Base-by-base conservation (phyloP, 2,888 invertebrate genomes). In the Hipparchia sbordonii region DNA sequence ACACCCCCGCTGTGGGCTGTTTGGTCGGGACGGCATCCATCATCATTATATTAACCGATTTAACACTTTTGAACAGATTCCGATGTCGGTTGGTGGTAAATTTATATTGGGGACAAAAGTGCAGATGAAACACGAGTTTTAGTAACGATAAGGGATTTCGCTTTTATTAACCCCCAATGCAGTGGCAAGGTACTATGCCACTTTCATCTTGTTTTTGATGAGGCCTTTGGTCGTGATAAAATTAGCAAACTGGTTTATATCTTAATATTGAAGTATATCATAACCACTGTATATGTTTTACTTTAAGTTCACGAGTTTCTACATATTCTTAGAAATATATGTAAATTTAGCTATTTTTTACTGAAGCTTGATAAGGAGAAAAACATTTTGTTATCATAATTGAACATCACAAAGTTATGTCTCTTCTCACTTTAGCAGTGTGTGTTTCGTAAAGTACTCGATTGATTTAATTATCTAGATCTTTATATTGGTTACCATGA, bases 41-140 rank as follows among this genome's bases (percentile, higher is more conserved):
- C 93, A 93, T 93, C 93, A 93, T 93, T 93, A 93, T 89, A 92
- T 89, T 92, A 93, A 93, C 93, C 89, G 93, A 92, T 92, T 93
- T 93, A 93, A 93, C 93, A 93, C 93, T 93, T 93, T 93, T 89
- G 89, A 92, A 92, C 91, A 90, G 90, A 92, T 91, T 92, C 86
- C 85, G 82, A 83, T 85, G 86, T 85, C 89, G 84, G 87, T 87
- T 87, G 87, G 88, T 86, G 87, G 85, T 84, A 82, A 79, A 77
- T 82, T 82, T 81, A 79, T 80, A 80, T 77, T 73, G 81, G 81
- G 82, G 83, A 85, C 82, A 82, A 84, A 84, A 83, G 84, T 80
- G 78, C 80, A 78, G 76, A 77, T 78, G 80, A 77, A 78, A 77
- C 74, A 78, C 72, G 74, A 51, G 54, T 74, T 72, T 71, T 62